A percentile compares a stretch with the other conserved stretches of the same genome.
phyloP scores from a whole-genome alignment of 1,140 invertebrate genomes.

The Orchestia grillus region DNA sequence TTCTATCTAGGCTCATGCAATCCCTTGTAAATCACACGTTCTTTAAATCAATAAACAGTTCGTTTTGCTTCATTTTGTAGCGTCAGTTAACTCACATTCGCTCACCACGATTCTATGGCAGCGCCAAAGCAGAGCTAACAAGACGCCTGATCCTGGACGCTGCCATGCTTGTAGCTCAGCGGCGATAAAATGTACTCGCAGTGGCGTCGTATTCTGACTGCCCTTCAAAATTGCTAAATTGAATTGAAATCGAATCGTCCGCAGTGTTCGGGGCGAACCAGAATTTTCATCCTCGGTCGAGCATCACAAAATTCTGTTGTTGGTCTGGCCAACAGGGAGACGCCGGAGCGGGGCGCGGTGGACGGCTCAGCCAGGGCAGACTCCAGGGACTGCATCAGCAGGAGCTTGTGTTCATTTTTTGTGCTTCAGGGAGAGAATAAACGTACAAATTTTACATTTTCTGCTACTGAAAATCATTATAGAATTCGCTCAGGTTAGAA shows the following conservation, averaged over 20 bases:
- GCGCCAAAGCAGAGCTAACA: background rate
- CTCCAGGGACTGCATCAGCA: background rate
- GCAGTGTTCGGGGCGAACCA: background rate
- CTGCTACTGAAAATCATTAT: background rate
- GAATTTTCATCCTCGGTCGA: constrained; percentile 7
- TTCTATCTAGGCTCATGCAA: background rate
- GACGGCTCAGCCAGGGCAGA: background rate
- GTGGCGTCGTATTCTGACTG: background rate
- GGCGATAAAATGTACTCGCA: background rate
- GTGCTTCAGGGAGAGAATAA: background rate
- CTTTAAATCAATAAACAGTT: background rate
- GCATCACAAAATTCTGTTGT: background rate
- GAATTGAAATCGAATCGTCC: constrained; percentile 1
- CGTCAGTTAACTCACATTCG: background rate
- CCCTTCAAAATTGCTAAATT: constrained; percentile 9
- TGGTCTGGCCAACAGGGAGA: background rate
- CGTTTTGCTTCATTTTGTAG: background rate
- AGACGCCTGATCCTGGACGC: background rate
- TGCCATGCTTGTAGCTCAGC: background rate
- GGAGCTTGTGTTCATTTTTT: background rate
- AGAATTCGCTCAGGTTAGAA: background rate
- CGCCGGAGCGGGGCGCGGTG: too few species aligned
- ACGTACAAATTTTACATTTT: background rate
- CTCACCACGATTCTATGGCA: background rate
- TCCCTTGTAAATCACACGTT: background rate